Conservation (phyloP, 1,140 invertebrate genomes). For the Apis laboriosa region DNA sequence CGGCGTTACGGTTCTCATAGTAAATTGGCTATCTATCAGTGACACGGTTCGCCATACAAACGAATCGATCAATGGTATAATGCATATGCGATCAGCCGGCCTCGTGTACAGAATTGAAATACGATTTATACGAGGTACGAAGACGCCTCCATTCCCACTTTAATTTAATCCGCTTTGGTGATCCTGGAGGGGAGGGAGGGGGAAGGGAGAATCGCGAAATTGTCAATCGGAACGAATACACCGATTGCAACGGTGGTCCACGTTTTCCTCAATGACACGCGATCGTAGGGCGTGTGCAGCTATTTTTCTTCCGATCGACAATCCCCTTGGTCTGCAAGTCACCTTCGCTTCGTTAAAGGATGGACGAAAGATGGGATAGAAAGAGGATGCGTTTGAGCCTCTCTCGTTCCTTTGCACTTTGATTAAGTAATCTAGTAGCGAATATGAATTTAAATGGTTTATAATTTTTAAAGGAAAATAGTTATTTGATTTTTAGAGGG, state of each 20-base stretch:
- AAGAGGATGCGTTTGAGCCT: too few relatives aligned
- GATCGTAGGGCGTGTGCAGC: constrained; percentile 26
- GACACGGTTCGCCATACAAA: constrained; percentile 26
- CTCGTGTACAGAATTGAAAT: constrained; percentile 1
- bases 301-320: constrained; percentile 25
- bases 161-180: constrained; percentile 53
- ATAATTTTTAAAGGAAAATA: too few relatives aligned
- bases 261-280: constrained; percentile 28
- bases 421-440: too few relatives aligned
- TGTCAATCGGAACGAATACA: constrained; percentile 17
- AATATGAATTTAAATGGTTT: too few relatives aligned
- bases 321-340: background rate
- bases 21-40: constrained; percentile 49
- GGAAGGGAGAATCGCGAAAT: background rate
- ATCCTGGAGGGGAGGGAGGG: too few relatives aligned
- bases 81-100: constrained; percentile 31
- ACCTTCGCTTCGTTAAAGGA: constrained; percentile 25
- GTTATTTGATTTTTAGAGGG: too few relatives aligned
- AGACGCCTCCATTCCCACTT: constrained; percentile 20
- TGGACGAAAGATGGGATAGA: background rate
- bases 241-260: constrained; percentile 12
- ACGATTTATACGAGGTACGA: constrained; percentile 20
- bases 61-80: constrained; percentile 40
- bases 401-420: too few relatives aligned
- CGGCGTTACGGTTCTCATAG: constrained; percentile 29